Evolutionary conservation across 92 coral and sea anemone genomes (phyloP).

Genomic region (Palythoa grandiflora): DNA sequence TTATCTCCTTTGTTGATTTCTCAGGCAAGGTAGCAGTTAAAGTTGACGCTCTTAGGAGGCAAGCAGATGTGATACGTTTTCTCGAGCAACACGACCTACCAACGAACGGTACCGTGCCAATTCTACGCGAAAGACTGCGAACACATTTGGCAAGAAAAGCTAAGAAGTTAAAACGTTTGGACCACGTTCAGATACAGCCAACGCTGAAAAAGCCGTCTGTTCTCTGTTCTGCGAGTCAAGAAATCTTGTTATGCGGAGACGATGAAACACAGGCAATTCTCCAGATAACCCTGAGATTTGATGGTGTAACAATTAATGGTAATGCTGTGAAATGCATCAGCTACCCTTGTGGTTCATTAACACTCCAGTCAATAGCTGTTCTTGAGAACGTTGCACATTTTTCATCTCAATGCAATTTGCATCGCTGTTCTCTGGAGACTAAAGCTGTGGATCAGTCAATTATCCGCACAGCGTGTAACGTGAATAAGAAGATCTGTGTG

Average conservation of each 20-base stretch:
- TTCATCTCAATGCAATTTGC: conserved; percentile 53
- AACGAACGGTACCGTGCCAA: conserved; percentile 52
- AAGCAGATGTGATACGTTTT: conserved; percentile 7
- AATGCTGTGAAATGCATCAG: conserved; percentile 51
- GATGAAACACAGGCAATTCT: conserved; percentile 44
- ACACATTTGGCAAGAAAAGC: conserved; percentile 32
- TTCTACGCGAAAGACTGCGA: conserved; percentile 50
- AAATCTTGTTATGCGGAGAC: conserved; percentile 46
- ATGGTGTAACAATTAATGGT: conserved; percentile 50
- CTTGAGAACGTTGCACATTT: conserved; percentile 37
- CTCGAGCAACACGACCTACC: conserved; percentile 43
- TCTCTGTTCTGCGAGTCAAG: conserved; percentile 45
- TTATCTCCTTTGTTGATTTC: conserved; percentile 57
- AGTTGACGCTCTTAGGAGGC: conserved; percentile 34
- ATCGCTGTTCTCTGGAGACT: conserved; percentile 53
- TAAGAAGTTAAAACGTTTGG: conserved; percentile 42
- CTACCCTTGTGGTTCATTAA: conserved; percentile 38
- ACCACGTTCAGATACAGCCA: conserved; percentile 36
- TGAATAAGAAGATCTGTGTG: conserved; percentile 51
- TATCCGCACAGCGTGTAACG: conserved; percentile 34
- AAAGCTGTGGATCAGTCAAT: conserved; percentile 52
- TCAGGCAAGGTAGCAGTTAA: conserved; percentile 5
- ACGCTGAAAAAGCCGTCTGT: conserved; percentile 40
- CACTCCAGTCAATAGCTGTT: conserved; percentile 37
- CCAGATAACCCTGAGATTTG: conserved; percentile 51